Evolutionary conservation across 2,113 vertebrate genomes (phyloP).

Genomic region (Okapia johnstoni): DNA sequence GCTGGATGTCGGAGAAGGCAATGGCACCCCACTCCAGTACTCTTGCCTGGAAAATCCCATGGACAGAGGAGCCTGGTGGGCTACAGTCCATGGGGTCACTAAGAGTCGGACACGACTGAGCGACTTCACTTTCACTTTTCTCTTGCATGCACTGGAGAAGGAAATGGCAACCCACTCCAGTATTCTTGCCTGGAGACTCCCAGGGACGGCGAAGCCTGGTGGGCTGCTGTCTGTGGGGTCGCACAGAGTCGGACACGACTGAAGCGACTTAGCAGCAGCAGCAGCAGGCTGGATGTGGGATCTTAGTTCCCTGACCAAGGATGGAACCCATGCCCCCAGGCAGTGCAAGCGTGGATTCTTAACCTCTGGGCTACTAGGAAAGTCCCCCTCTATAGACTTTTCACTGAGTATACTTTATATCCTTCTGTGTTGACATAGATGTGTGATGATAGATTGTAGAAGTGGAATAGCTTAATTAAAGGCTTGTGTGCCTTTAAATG

Average conservation of each 20-base stretch:
- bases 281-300: not conserved
- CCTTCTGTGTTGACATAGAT: not conserved
- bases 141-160: too few relatives aligned
- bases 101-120: too few relatives aligned
- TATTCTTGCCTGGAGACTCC: too few relatives aligned
- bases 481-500: not conserved
- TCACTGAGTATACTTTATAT: not conserved
- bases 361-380: not conserved
- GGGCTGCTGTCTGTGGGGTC: too few relatives aligned
- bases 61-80: too few relatives aligned
- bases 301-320: not conserved
- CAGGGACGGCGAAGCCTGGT: too few relatives aligned
- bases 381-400: not conserved
- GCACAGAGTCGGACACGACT: not conserved
- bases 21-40: too few relatives aligned
- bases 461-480: not conserved
- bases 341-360: not conserved
- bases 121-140: too few relatives aligned
- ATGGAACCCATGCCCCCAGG: not conserved
- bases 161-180: too few relatives aligned
- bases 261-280: not conserved
- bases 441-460: not conserved
- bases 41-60: too few relatives aligned
- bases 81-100: too few relatives aligned
- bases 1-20: too few relatives aligned